A percentile compares a stretch with the other conserved stretches of the same genome.
phyloP scores from a whole-genome alignment of 2,113 vertebrate species.

The Gulo gulo region DNA sequence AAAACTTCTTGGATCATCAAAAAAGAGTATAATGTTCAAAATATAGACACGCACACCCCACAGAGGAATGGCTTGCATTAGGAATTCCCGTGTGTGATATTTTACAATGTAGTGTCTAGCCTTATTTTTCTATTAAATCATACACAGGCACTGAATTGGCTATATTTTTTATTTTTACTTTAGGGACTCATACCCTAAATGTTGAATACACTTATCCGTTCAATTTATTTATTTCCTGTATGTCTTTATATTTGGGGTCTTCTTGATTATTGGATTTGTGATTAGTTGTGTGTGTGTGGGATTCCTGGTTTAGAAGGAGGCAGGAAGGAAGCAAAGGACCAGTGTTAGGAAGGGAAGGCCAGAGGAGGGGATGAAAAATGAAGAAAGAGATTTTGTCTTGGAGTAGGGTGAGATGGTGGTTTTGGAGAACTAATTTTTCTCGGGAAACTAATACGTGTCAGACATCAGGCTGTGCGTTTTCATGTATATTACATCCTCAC shows the following conservation, averaged over 20 bases:
- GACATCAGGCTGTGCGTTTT: background rate
- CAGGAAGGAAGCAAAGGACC: background rate
- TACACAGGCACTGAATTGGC: background rate
- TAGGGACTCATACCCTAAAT: background rate
- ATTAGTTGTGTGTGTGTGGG: background rate
- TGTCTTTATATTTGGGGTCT: background rate
- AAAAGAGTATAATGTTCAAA: constrained; percentile 35
- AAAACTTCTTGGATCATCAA: constrained; percentile 67
- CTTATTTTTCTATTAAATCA: background rate
- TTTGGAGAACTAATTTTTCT: background rate
- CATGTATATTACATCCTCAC: background rate
- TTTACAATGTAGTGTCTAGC: background rate
- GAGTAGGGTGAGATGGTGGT: background rate
- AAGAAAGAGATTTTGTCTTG: background rate
- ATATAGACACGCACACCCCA: background rate
- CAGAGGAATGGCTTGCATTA: background rate
- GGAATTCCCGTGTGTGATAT: background rate
- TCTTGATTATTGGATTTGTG: background rate
- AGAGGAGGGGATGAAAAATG: background rate
- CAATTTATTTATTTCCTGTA: background rate
- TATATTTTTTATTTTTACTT: constrained; percentile 16
- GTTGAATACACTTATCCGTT: background rate
- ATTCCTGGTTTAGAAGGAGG: background rate
- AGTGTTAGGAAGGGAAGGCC: background rate
- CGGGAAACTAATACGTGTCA: background rate